phyloP scores from a whole-genome alignment of 1,140 invertebrate genomes.

The Saccostrea glomerata region DNA sequence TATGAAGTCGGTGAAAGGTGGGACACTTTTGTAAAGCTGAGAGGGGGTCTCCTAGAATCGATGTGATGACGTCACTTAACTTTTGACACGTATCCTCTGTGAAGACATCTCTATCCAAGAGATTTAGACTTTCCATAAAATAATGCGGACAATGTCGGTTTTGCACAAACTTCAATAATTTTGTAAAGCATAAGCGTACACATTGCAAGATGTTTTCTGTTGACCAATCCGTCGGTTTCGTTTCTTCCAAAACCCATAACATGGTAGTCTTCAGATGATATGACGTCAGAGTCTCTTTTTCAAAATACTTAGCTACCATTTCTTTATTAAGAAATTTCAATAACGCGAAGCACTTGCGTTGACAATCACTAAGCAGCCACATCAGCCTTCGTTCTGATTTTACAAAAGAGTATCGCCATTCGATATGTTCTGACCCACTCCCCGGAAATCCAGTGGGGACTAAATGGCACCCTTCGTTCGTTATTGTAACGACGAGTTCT shows the following conservation, averaged over 20 bases:
- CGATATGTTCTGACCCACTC: not conserved
- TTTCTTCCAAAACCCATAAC: not conserved
- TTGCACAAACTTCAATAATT: not conserved
- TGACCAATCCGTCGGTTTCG: not conserved
- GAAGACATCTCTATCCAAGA: not conserved
- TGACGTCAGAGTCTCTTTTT: not conserved
- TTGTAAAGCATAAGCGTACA: not conserved
- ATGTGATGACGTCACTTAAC: not conserved
- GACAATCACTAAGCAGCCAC: not conserved
- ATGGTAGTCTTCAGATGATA: constrained; percentile 21
- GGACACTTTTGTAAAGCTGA: not conserved
- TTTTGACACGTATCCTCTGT: not conserved
- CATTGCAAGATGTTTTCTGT: not conserved
- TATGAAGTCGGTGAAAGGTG: not conserved
- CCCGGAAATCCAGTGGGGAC: not conserved
- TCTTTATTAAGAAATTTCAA: constrained; percentile 19
- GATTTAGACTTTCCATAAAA: not conserved
- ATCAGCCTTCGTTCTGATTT: not conserved
- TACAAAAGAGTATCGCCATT: constrained; percentile 6
- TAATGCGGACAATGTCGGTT: not conserved
- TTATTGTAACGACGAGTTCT: no score
- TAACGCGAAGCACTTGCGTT: not conserved
- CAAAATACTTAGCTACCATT: not conserved
- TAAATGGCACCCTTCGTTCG: not conserved
- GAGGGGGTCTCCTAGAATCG: not conserved